Evolutionary conservation across 2,797 vertebrate genomes (phyloP).

Genomic region (Threskiornis aethiopicus): DNA sequence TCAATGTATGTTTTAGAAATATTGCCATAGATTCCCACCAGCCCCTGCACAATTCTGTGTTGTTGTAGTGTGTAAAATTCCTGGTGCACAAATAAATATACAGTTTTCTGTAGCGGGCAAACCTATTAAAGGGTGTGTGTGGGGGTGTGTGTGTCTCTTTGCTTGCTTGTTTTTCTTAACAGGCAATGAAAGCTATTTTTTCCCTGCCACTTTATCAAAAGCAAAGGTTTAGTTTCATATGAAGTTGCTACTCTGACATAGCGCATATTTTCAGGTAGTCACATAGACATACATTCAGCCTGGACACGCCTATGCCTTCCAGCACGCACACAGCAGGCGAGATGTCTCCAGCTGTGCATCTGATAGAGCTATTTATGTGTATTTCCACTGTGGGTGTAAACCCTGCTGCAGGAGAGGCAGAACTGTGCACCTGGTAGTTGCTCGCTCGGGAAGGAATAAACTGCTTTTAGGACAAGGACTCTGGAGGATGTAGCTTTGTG

Average conservation of each 20-base stretch:
- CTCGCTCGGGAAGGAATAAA: background rate
- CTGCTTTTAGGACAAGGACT: background rate
- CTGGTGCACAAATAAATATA: background rate
- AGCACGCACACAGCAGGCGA: background rate
- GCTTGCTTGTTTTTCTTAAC: background rate
- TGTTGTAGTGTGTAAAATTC: background rate
- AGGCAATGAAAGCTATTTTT: background rate
- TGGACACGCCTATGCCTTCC: background rate
- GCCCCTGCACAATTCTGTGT: background rate
- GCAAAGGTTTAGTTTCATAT: background rate
- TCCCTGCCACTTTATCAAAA: background rate
- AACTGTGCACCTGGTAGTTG: background rate
- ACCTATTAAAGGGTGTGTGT: background rate
- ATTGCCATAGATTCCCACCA: background rate
- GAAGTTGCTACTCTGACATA: background rate
- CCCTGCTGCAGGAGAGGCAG: background rate
- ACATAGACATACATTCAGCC: background rate
- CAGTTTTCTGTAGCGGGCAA: background rate
- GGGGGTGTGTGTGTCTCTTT: no score
- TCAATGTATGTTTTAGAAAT: background rate
- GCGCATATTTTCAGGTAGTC: rapidly evolving
- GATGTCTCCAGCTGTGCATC: background rate
- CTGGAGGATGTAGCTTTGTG: background rate
- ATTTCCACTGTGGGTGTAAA: background rate
- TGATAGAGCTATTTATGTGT: background rate